Base-by-base conservation (phyloP, 2,113 vertebrate species). In the Opisthocomus hoazin region DNA sequence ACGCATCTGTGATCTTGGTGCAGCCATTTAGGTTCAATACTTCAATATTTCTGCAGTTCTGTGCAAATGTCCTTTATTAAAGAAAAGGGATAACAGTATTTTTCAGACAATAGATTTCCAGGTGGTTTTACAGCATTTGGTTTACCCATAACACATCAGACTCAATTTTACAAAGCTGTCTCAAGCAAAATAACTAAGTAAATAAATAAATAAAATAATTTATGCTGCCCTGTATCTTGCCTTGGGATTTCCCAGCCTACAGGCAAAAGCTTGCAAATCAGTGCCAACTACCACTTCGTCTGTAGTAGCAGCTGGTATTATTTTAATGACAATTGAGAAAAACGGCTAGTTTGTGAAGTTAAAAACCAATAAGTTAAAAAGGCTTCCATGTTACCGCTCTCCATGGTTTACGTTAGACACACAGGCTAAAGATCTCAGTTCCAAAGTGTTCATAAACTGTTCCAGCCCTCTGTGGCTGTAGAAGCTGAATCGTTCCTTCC, bases 11-110 rank as follows among this genome's bases (percentile, higher is more conserved):
- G 93, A 99, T 99, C 98, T 99, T 99, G 97, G 99, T 99, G 87
- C 99, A 99, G 78, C 99, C 99, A 15, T 99, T 99, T 45, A 99
- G 97, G 97, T 99, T 99, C 87, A 99, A 96, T 32, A 99, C 98
- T 97, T 99, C 99, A 23, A 99, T 99, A 86, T 99, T 99, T 57
- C 99, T 99, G 98, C 99, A 99, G 98, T 99, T 99, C 96, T 99
- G 99, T 54, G 99, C 98, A 98, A 99, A 99, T 0, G 99, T 99
- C 98, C 99, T 99, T 87, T 29, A 90, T n/a, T 1, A 74, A 68
- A 96, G 80, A 39, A 71, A 95, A 93, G 95, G 53, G 26, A 71
- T 96, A 89, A 82, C 11, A 5, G 2, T 9, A 5, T 14, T 93
- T 50, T 66, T 54, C 43, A 97, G 87, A 17, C 45, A 17, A 45